Conservation (phyloP, 92 coral and sea anemone species). For the Siderastrea radians region DNA sequence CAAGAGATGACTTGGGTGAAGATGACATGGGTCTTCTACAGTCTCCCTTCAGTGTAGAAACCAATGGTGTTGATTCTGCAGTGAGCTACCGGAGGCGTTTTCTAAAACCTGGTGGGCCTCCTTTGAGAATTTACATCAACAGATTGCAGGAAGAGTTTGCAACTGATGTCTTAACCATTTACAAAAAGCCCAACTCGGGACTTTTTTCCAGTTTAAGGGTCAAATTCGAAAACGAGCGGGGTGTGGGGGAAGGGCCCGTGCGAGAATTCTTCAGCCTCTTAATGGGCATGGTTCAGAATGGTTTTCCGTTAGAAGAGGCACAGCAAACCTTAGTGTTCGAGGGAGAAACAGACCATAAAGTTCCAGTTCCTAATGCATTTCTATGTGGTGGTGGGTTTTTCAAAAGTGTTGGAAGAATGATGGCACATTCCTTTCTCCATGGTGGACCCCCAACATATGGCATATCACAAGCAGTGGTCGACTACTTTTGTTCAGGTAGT, state of each 20-base stretch:
- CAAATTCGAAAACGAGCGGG: slow-evolving; percentile 46
- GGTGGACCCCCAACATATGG: slow-evolving; percentile 51
- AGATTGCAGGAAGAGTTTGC: slow-evolving; percentile 49
- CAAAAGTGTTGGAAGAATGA: slow-evolving; percentile 51
- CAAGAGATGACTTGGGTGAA: slow-evolving; percentile 2
- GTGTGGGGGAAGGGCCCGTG: slow-evolving; percentile 56
- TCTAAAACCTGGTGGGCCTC: slow-evolving; percentile 1
- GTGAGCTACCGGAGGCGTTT: background rate
- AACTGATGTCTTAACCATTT: slow-evolving; percentile 28
- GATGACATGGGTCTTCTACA: slow-evolving; percentile 10
- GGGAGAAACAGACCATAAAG: slow-evolving; percentile 53
- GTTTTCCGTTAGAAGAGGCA: slow-evolving; percentile 27
- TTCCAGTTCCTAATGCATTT: slow-evolving; percentile 52
- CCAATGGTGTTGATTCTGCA: background rate
- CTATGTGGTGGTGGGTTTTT: slow-evolving; percentile 25
- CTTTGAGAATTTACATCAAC: background rate
- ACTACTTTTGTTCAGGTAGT: slow-evolving; percentile 38
- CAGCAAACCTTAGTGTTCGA: slow-evolving; percentile 36
- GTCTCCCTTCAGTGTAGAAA: slow-evolving; percentile 21
- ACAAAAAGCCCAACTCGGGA: slow-evolving; percentile 41
- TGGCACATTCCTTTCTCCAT: slow-evolving; percentile 64
- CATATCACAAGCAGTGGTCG: slow-evolving; percentile 44
- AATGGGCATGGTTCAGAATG: slow-evolving; percentile 49
- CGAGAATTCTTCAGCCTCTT: slow-evolving; percentile 33
- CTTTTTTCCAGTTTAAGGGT: slow-evolving; percentile 33